Evolutionary conservation across 2,113 vertebrate species (phyloP).

Genomic region (Takifugu bimaculatus): DNA sequence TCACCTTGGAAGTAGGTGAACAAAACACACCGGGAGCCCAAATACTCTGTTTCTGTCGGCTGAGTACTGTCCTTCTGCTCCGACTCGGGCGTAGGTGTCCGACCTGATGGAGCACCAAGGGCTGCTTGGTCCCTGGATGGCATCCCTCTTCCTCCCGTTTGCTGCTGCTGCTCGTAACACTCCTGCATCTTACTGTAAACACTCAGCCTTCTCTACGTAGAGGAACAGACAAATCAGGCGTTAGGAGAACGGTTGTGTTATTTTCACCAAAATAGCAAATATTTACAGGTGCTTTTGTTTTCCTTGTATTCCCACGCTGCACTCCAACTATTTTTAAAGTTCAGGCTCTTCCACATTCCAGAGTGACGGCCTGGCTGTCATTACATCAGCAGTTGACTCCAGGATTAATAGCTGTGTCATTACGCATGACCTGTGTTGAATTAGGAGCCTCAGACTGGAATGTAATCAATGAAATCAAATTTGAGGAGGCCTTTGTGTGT

Average conservation of each 20-base stretch:
- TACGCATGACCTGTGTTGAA: slow-evolving; percentile 59
- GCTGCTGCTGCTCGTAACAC: slow-evolving; percentile 73
- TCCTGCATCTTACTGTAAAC: slow-evolving; percentile 95
- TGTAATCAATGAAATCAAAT: slow-evolving; percentile 39
- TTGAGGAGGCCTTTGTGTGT: slow-evolving; percentile 2
- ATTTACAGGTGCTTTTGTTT: not conserved
- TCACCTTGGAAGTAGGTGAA: slow-evolving; percentile 98
- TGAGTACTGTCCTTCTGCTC: slow-evolving; percentile 82
- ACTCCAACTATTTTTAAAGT: slow-evolving; percentile 53
- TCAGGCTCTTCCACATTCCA: slow-evolving; percentile 55
- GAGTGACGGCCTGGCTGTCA: slow-evolving; percentile 58
- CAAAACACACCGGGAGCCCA: slow-evolving; percentile 95
- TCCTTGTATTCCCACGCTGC: slow-evolving; percentile 22
- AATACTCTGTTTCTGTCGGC: slow-evolving; percentile 93
- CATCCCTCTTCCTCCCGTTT: slow-evolving; percentile 52
- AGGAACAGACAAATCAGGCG: slow-evolving; percentile 1
- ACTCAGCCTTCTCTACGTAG: slow-evolving; percentile 81
- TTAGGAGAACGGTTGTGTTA: not conserved
- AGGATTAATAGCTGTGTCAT: slow-evolving; percentile 62
- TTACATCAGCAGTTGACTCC: slow-evolving; percentile 61
- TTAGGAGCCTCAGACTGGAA: slow-evolving; percentile 36
- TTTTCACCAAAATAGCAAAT: not conserved
- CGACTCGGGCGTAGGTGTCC: slow-evolving; percentile 28
- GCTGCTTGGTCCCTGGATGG: slow-evolving; percentile 48
- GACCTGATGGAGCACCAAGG: slow-evolving; percentile 66